phyloP scores from a whole-genome alignment of 2,797 vertebrate genomes.

The Simalia tracyae region DNA sequence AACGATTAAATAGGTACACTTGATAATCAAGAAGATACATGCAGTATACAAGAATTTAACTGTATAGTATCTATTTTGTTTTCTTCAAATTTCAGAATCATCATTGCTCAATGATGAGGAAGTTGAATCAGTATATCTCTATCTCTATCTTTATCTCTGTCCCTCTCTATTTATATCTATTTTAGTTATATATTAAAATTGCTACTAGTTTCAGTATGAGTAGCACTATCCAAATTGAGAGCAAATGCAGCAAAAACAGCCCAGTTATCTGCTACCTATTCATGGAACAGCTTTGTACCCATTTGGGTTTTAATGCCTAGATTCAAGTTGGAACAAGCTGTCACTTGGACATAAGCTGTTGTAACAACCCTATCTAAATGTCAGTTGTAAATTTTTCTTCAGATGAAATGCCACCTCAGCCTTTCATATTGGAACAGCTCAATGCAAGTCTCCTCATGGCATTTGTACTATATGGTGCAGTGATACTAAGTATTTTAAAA shows the following conservation, averaged over 20 bases:
- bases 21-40: not conserved
- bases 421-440: not conserved
- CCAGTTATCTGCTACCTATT: not conserved
- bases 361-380: not conserved
- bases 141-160: not conserved
- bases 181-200: not conserved
- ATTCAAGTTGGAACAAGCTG: not conserved
- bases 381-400: not conserved
- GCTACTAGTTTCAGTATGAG: not conserved
- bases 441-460: not conserved
- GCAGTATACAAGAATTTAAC: not conserved
- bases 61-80: not conserved
- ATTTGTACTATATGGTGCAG: not conserved
- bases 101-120: not conserved
- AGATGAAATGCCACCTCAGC: not conserved
- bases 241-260: not conserved
- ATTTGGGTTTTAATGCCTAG: not conserved
- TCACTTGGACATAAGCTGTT: not conserved
- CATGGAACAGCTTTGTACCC: not conserved
- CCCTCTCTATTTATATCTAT: not conserved
- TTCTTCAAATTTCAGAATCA: not conserved
- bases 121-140: not conserved
- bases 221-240: not conserved
- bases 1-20: not conserved
- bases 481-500: not conserved